phyloP scores from a whole-genome alignment of 2,888 invertebrate genomes.

The Disparrhopalites patrizii region DNA sequence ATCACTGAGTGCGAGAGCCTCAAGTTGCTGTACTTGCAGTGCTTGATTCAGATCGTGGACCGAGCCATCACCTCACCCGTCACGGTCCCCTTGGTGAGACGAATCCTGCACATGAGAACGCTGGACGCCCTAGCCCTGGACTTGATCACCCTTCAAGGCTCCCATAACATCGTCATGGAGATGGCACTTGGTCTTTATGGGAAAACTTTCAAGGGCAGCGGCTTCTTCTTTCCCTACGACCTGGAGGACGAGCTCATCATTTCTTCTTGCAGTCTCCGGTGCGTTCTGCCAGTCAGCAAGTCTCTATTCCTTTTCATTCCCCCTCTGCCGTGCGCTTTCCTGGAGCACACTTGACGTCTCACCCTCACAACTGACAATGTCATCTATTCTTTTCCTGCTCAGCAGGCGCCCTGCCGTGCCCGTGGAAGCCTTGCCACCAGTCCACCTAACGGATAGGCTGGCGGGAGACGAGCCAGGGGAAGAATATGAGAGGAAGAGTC shows the following conservation, averaged over 20 bases:
- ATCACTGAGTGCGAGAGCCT: not conserved
- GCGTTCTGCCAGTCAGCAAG: no score
- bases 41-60: not conserved
- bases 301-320: no score
- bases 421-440: no score
- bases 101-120: not conserved
- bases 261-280: not conserved
- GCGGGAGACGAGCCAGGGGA: no score
- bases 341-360: no score
- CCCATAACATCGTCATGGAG: not conserved
- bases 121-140: not conserved
- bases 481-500: no score
- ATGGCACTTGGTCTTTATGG: not conserved
- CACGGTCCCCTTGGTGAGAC: not conserved
- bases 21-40: not conserved
- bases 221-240: conserved; percentile 5
- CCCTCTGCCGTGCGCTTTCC: no score
- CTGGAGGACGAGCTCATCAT: not conserved
- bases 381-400: no score
- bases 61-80: not conserved
- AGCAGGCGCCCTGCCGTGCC: no score
- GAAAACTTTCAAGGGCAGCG: not conserved
- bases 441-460: no score
- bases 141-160: not conserved
- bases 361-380: no score